A percentile compares a stretch with the other conserved stretches of the same genome.
Conservation (phyloP, 2,113 vertebrate genomes). For the Bagarius yarrelli region DNA sequence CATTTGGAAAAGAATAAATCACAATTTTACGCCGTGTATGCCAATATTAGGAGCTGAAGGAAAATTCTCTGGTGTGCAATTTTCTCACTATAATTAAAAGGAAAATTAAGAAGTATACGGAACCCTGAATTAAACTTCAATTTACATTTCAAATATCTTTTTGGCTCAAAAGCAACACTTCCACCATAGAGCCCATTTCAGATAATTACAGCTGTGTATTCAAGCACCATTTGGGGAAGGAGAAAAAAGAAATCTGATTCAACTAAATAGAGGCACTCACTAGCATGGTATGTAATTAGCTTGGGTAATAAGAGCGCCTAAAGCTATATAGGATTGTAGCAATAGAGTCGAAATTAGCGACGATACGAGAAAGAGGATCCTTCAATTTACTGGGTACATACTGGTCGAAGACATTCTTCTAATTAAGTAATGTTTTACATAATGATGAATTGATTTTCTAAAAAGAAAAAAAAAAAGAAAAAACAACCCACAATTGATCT, state of each 20-base stretch:
- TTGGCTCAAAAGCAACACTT: conserved; percentile 41
- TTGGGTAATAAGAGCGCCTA: conserved; percentile 41
- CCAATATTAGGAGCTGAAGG: conserved; percentile 27
- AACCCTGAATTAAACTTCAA: conserved; percentile 40
- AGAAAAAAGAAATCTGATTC: conserved; percentile 22
- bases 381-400: neutral
- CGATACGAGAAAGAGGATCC: neutral
- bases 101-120: conserved; percentile 28
- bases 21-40: neutral
- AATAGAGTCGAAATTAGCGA: conserved; percentile 9
- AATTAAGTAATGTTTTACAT: conserved; percentile 1
- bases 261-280: conserved; percentile 37
- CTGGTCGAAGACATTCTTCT: neutral
- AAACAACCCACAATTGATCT: too few species aligned
- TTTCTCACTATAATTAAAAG: conserved; percentile 36
- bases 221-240: conserved; percentile 9
- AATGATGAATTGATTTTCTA: too few species aligned
- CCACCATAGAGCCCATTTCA: conserved; percentile 39
- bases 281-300: conserved; percentile 42
- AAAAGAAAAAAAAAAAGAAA: neutral
- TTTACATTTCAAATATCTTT: conserved; percentile 42
- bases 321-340: conserved; percentile 30
- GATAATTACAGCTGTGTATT: conserved; percentile 48
- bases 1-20: conserved; percentile 17
- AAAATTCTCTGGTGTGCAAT: conserved; percentile 32